Base-by-base conservation (phyloP, 2,113 vertebrate species). In the Collichthys lucidus region DNA sequence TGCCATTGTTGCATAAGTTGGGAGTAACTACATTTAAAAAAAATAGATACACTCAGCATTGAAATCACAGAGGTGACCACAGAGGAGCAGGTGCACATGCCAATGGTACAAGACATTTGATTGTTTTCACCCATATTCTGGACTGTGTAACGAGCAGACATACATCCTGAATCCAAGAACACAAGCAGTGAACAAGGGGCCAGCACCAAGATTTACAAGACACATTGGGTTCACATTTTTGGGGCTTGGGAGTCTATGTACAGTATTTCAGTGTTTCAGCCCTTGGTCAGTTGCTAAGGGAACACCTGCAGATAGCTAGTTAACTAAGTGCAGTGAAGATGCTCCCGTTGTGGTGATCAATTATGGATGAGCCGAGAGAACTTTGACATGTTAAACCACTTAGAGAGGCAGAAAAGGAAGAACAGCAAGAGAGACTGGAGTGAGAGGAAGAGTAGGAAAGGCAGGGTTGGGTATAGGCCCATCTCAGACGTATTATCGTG, bases 381-480 rank as follows among this genome's bases (percentile, higher is more conserved):
- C 93, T 93, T 92, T 90, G 92, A 95, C 94, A 94, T 94, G 93
- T 94, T 92, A 94, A 94, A 94, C 93, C 95, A 95, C 94, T 95
- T 94, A 94, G 92, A 93, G 91, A 63, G 87, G 77, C 80, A 86
- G 85, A 75, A 85, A 87, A 83, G 73, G 79, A 90, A 81, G 83
- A 93, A 83, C 74, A 79, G 87, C 71, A n/a, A 49, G 82, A 81
- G 84, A 84, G 77, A 85, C 24, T 42, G 40, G 76, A 88, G 82
- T 69, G 80, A 84, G 88, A 91, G 71, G 47, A 80, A 71, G 77
- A 80, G 57, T 59, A 52, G 73, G 79, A 78, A 52, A 63, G 64
- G 74, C 74, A 71, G 44, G 66, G 71, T 14, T 29, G 53, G 52
- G 35, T 50, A n/a, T n/a, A 65, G 83, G 74, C 59, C 82, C 62